Conservation (phyloP, 2,888 invertebrate species). For the Poecilobothrus nobilitatus region DNA sequence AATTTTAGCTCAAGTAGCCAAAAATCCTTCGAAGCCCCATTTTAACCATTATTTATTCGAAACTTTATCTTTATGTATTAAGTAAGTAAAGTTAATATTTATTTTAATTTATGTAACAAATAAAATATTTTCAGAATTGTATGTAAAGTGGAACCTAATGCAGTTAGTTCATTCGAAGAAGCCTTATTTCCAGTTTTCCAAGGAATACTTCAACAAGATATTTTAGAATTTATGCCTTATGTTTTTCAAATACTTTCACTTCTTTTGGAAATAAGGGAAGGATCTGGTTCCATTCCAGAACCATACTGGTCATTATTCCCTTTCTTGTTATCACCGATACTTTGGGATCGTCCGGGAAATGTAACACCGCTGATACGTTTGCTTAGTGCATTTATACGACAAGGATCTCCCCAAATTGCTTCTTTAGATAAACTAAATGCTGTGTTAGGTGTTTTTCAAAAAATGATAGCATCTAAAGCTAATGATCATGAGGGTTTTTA, state of each 20-base stretch:
- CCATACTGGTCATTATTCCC: slow-evolving; percentile 86
- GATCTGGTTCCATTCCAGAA: slow-evolving; percentile 55
- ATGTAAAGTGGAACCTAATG: slow-evolving; percentile 68
- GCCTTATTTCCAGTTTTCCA: slow-evolving; percentile 93
- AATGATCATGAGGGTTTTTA: slow-evolving; percentile 96
- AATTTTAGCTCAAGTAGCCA: slow-evolving; percentile 72
- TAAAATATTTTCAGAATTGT: slow-evolving; percentile 57
- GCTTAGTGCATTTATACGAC: slow-evolving; percentile 74
- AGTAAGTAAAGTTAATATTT: slow-evolving; percentile 48
- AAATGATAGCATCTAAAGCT: slow-evolving; percentile 86
- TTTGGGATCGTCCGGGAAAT: slow-evolving; percentile 93
- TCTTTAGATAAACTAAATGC: slow-evolving; percentile 64
- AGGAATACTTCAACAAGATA: slow-evolving; percentile 86
- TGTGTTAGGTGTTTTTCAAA: slow-evolving; percentile 91
- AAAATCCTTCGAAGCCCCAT: slow-evolving; percentile 93
- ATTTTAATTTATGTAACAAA: background rate
- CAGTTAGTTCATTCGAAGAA: slow-evolving; percentile 82
- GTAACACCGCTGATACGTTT: slow-evolving; percentile 89
- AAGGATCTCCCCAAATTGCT: slow-evolving; percentile 60
- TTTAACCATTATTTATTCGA: slow-evolving; percentile 99
- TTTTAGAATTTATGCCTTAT: slow-evolving; percentile 92
- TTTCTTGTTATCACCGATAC: slow-evolving; percentile 75
- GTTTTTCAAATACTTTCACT: slow-evolving; percentile 95
- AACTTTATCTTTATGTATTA: slow-evolving; percentile 79
- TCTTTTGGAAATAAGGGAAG: slow-evolving; percentile 65